Percentiles rank a stretch among this genome's conserved stretches.
Conservation (phyloP, 2,113 vertebrate genomes). For the Rhea pennata region DNA sequence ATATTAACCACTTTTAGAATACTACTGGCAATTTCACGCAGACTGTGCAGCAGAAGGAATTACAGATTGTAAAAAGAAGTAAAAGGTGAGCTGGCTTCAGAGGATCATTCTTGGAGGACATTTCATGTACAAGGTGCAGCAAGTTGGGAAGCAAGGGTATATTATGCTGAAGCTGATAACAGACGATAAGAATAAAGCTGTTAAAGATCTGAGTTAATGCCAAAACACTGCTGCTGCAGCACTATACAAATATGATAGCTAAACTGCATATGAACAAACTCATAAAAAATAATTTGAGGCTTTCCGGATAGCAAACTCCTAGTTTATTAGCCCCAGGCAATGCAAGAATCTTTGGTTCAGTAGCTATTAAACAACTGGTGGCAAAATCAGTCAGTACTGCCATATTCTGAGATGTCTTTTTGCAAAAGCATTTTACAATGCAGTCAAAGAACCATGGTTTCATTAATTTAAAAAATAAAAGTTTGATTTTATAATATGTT, state of each 20-base stretch:
- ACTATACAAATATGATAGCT: background rate
- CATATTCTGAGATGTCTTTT: background rate
- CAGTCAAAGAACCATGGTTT: background rate
- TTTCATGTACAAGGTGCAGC: rapidly evolving
- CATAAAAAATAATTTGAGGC: background rate
- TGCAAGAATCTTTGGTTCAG: background rate
- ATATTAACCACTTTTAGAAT: background rate
- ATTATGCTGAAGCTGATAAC: background rate
- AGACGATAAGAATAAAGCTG: background rate
- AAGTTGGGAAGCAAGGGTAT: background rate
- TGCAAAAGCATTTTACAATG: background rate
- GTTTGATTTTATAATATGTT: background rate
- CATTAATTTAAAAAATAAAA: background rate
- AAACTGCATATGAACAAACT: background rate
- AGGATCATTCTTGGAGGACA: background rate
- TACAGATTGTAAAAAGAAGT: background rate
- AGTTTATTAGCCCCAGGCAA: background rate
- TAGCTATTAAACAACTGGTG: background rate
- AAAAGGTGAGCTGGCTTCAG: background rate
- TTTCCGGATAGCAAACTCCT: background rate
- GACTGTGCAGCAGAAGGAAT: background rate
- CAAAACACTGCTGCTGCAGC: background rate
- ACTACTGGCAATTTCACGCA: background rate
- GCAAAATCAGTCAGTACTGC: background rate
- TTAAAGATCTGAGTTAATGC: background rate